Evolutionary conservation across 2,113 vertebrate species (phyloP), one percentile per base, ranked within the genome.

Genomic region (Forbesichthys agassizii): DNA sequence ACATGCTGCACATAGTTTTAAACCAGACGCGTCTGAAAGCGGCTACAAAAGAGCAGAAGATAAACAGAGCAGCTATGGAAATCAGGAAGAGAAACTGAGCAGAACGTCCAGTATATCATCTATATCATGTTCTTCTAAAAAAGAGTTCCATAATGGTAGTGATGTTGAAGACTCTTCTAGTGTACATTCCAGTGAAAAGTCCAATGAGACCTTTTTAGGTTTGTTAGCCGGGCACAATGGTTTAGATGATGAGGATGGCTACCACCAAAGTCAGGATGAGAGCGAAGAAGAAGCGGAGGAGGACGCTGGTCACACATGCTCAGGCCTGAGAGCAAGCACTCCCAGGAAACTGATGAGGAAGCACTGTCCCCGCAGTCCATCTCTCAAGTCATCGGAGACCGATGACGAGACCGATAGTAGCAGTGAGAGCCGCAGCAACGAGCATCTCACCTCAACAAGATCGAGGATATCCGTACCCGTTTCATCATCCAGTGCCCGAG

Each of bases 251-350:
- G 74, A 75, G 5, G 90, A 93, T 57, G 81, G 93, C 71, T 93
- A 93, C 55, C 92, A 83, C 33, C 92, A 90, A 16, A 95, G 92
- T 75, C 88, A 88, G 74, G 92, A 94, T 76, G 93, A 94, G 58
- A 93, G 88, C 56, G 93, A 93, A 20, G 93, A 94, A 9, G 93
- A 94, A 54, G 56, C 94, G 9, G 93, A 93, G 54, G 52, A 59
- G 9, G n/a, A 48, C 1, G 61, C 82, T 85, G 82, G 5, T 57
- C 51, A 6, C 33, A 75, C 64, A 88, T 69, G 42, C 54, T 83
- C 65, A 85, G 84, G 73, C 69, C 85, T 60, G 88, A 90, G 69
- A 72, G 87, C 86, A n/a, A 85, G 75, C 69, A 81, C 64, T 7
- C 61, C 86, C 1, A 94, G 91, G 88, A 95, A 94, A 75, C 49